These are phyloP conservation scores for Sebastes aleutianus DNA, from an alignment of 2,797 vertebrate genomes.

Conservation along the genomic window DNA sequence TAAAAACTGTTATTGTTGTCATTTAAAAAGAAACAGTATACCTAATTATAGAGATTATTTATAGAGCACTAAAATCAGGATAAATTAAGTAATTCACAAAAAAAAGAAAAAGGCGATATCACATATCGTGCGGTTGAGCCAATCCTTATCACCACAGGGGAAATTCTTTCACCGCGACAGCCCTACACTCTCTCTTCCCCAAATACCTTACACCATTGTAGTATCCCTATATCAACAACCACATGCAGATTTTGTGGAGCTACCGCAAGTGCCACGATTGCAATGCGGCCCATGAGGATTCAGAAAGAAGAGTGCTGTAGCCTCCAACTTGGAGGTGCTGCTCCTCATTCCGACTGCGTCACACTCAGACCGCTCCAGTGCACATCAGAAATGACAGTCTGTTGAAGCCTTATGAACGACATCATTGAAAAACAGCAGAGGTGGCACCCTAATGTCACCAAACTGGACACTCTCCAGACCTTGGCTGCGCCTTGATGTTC, in stretches of 20 bases:
- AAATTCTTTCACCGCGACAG: neutral
- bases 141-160: neutral
- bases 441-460: conserved; percentile 41
- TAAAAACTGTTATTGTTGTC: neutral
- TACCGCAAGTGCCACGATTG: neutral
- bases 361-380: conserved; percentile 22
- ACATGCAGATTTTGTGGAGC: neutral
- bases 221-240: neutral
- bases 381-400: conserved; percentile 43
- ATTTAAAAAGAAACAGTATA: neutral
- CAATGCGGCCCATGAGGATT: conserved; percentile 19
- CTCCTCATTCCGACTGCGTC: conserved; percentile 7
- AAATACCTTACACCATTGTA: neutral
- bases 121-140: too few species aligned
- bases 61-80: neutral
- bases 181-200: neutral
- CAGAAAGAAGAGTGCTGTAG: neutral
- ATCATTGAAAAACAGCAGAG: conserved; percentile 43
- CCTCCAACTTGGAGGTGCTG: conserved; percentile 19
- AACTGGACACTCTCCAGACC: conserved; percentile 41
- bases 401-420: conserved; percentile 33
- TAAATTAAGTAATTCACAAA: neutral
- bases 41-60: neutral
- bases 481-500: conserved; percentile 23
- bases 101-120: neutral